Base-by-base conservation (phyloP, 1,140 invertebrate species). In the Manduca sexta region DNA sequence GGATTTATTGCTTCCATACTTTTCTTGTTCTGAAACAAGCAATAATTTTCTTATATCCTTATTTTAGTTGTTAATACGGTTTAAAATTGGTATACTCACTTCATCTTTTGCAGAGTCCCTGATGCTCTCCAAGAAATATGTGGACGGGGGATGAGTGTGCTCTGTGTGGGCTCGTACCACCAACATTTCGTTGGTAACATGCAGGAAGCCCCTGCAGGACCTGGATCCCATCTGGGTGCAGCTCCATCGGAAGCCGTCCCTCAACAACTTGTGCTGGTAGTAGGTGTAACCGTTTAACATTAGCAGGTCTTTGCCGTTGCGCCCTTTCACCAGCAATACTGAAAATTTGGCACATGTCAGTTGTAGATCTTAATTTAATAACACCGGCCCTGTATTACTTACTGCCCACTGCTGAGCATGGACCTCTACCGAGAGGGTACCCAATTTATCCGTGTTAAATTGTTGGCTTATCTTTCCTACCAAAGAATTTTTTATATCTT, bases 191-290 rank as follows among this genome's bases (percentile, higher is more conserved):
- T 72, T 60, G 5, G 76, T 80, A 5, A 85, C 82, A 44, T 82
- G 82, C 0, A 85, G 66, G 51, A 81, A 85, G 0, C 65, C 82
- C 18, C 78, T 56, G 45, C 82, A 85, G 10, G 79, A 82, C 34
- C 82, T 74, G 41, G 79, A 83, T 0, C 79, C 82, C 79, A 83
- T 83, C 53, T 81, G 79, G 0, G 82, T 85, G 43, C 82, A 85
- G 63, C 79, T 83, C 82, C 82, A 85, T 0, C 82, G 60, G 45
- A 65, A 76, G 0, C 79, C 82, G 37, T 83, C 78, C 2, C 69
- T 56, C 2, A 83, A 56, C 2, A 64, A 37, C 56, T 85, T 85
- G 38, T 85, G 82, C 41, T 83, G 71, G 47, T 83, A 85, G 44
- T 77, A 85, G 0, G 77, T 85, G 50, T 80, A 85, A 3, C 76